Evolutionary conservation across 92 coral and sea anemone genomes (phyloP).

Genomic region (Pocillopora meandrina): DNA sequence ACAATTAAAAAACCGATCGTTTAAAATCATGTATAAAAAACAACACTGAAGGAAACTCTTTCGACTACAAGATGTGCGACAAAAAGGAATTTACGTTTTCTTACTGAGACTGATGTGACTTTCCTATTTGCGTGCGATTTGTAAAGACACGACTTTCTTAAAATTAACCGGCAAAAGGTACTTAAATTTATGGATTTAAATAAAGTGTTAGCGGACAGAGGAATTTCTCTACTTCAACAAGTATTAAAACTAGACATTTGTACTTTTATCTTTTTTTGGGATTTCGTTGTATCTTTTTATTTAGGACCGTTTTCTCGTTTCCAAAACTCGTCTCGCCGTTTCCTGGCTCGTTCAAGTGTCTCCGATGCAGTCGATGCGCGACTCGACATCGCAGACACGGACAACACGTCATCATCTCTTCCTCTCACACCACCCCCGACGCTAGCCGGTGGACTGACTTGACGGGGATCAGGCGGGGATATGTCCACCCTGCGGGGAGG

Average conservation of each 20-base stretch:
- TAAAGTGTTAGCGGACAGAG: neutral
- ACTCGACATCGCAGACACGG: conserved; percentile 84
- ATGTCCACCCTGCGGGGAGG: conserved; percentile 42
- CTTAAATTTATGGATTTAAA: neutral
- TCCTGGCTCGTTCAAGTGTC: conserved; percentile 79
- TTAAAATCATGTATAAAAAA: conserved; percentile 2
- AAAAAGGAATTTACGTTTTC: neutral
- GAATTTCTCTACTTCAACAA: neutral
- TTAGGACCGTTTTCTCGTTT: conserved; percentile 40
- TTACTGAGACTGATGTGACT: neutral
- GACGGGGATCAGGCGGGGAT: conserved; percentile 36
- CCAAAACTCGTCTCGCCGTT: conserved; percentile 83
- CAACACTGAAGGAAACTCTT: neutral
- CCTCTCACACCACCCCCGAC: conserved; percentile 33
- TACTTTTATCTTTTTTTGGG: neutral
- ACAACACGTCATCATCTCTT: conserved; percentile 82
- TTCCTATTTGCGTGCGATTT: neutral
- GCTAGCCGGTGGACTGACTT: conserved; percentile 36
- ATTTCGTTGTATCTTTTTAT: conserved; percentile 3
- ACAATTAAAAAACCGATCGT: neutral
- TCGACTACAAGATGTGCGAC: neutral
- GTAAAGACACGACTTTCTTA: neutral
- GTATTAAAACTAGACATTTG: neutral
- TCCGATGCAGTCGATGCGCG: conserved; percentile 84
- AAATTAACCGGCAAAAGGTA: neutral